Evolutionary conservation across 2,797 vertebrate species (phyloP), one percentile per base, ranked within the genome.

Genomic region (Chelidonichthys spinosus): DNA sequence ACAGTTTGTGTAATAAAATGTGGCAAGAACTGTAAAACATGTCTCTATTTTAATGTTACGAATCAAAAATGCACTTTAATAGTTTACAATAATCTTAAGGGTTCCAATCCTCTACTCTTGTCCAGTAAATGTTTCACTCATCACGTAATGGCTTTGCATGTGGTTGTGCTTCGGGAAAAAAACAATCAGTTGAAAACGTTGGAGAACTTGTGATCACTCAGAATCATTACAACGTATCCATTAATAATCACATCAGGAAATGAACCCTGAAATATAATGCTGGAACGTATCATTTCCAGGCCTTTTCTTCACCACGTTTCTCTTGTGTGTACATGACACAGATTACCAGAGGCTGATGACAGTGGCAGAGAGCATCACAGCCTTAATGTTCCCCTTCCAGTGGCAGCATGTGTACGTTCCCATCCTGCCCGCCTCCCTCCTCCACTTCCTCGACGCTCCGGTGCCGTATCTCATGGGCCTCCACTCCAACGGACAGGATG

Each of bases 331-430:
- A 17, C 77, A 25, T 88, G 49, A 53, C 64, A 69, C 94, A 99
- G 98, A 99, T 95, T 99, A 99, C 94, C 98, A 99, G 95, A 95
- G 97, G 91, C 94, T 99, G 95, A 99, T 99, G 98, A 96, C 96
- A 0, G 98, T 99, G 92, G 98, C 98, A 1, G 98, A 99, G 95
- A 97, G 96, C 89, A 98, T 99, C 95, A 99, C 98, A 10, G 96
- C 97, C 82, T 94, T 99, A 76, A 98, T 99, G 97, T 99, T 99
- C 93, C 98, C 98, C 46, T 99, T 95, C 94, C 98, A 98, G 89
- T 99, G 98, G 98, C 98, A 99, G 89, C 98, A 99, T 50, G 98
- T 99, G 17, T 99, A 99, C 62, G 98, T 99, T 79, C 98, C 98
- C 79, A 99, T 99, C 74, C 95, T 99, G 78, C 98, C 98, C 0